These are phyloP conservation scores for Canis aureus DNA, from an alignment of 2,113 vertebrate species.

Conservation along the genomic window DNA sequence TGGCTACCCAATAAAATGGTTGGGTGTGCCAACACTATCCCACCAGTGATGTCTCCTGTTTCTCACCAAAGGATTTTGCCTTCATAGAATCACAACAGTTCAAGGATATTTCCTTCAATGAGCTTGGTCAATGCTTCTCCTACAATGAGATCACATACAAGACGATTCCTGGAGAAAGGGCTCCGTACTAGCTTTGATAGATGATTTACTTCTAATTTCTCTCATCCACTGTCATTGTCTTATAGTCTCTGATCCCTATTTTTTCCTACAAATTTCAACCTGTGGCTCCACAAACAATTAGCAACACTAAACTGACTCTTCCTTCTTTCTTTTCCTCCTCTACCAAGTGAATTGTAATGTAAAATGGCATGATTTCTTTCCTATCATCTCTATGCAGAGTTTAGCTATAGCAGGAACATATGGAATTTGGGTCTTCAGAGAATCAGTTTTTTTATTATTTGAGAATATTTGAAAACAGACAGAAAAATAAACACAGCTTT, in stretches of 20 bases:
- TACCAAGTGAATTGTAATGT: background rate
- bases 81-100: background rate
- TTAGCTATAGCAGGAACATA: background rate
- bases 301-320: background rate
- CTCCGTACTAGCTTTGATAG: background rate
- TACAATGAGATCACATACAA: background rate
- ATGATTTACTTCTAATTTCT: background rate
- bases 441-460: slow-evolving; percentile 30
- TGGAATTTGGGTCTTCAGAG: background rate
- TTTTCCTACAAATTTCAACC: background rate
- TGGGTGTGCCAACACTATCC: accelerated
- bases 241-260: background rate
- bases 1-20: background rate
- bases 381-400: background rate
- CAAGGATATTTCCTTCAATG: background rate
- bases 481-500: slow-evolving; percentile 65
- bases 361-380: background rate
- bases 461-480: slow-evolving; percentile 57
- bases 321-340: background rate
- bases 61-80: background rate
- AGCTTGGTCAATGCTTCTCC: background rate
- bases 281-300: background rate
- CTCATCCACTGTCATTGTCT: background rate
- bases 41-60: background rate
- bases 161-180: background rate